Evolutionary conservation across 2,888 invertebrate species (phyloP).

Genomic region (Drosophila crucigera): DNA sequence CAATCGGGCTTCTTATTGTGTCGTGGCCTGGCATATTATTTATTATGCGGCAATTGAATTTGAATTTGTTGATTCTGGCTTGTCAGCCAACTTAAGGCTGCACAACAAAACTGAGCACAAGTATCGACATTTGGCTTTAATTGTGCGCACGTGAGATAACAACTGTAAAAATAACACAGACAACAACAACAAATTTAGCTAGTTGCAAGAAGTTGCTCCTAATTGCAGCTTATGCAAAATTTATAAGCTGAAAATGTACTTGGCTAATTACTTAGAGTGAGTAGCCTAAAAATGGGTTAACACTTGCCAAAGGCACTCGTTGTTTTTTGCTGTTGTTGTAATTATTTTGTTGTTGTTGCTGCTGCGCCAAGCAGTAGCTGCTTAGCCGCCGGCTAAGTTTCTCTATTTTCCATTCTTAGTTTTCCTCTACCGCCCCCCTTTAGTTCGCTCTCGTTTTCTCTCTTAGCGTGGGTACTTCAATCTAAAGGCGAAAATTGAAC

Average conservation of each 20-base stretch:
- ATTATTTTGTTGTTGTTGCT: conserved; percentile 25
- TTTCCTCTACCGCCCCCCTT: conserved; percentile 1
- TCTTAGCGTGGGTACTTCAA: conserved; percentile 49
- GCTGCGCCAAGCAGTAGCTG: conserved; percentile 49
- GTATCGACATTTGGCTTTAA: conserved; percentile 55
- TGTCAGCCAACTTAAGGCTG: conserved; percentile 23
- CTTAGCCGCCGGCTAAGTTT: conserved; percentile 65
- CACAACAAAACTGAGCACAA: conserved; percentile 19
- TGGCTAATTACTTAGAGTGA: conserved; percentile 73
- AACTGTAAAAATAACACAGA: conserved; percentile 13
- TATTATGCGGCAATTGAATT: conserved; percentile 73
- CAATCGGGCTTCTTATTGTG: conserved; percentile 40
- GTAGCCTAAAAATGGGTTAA: conserved; percentile 71
- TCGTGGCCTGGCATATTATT: conserved; percentile 65
- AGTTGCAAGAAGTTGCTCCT: conserved; percentile 45
- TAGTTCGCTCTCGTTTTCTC: conserved; percentile 3
- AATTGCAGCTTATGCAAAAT: conserved; percentile 69
- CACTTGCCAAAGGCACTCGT: conserved; percentile 61
- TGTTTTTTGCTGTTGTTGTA: conserved; percentile 18
- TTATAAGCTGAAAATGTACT: conserved; percentile 71
- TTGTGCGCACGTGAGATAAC: conserved; percentile 59
- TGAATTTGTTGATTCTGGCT: conserved; percentile 66
- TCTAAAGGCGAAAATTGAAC: conserved; percentile 79
- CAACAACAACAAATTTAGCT: conserved; percentile 4
- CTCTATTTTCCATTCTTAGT: conserved; percentile 34